Conservation (phyloP, 2,888 invertebrate genomes). For the Heliconius cydno region DNA sequence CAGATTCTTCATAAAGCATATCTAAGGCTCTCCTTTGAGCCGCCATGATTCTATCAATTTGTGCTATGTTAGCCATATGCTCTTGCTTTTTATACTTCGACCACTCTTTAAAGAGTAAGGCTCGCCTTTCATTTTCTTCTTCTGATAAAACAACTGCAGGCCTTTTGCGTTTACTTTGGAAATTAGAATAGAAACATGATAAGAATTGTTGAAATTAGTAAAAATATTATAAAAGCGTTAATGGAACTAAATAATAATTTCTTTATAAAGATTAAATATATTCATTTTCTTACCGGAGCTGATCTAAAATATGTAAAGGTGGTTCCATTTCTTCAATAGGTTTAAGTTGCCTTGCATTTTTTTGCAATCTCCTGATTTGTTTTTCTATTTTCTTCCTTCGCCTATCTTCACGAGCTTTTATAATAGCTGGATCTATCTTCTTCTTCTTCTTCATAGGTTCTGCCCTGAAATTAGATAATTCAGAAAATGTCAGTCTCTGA, state of each 20-base stretch:
- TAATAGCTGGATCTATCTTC: conserved; percentile 90
- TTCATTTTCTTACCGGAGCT: conserved; percentile 80
- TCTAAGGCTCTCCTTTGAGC: conserved; percentile 91
- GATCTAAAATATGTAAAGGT: conserved; percentile 85
- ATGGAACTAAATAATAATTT: background rate
- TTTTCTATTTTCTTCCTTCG: conserved; percentile 93
- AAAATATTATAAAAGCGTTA: background rate
- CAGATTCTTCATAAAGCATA: conserved; percentile 90
- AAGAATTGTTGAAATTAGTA: background rate
- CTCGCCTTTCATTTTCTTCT: conserved; percentile 86
- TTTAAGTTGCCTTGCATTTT: conserved; percentile 91
- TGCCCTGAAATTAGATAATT: conserved; percentile 80
- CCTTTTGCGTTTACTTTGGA: conserved; percentile 76
- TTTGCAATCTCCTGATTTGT: conserved; percentile 91
- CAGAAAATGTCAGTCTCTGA: too few species aligned
- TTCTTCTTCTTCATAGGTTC: conserved; percentile 96
- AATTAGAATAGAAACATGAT: background rate
- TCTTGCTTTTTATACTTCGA: conserved; percentile 86
- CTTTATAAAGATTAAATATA: conserved; percentile 7
- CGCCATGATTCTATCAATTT: conserved; percentile 86
- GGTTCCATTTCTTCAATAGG: conserved; percentile 95
- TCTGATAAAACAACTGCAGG: conserved; percentile 72
- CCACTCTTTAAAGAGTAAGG: conserved; percentile 90
- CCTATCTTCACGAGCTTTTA: conserved; percentile 92
- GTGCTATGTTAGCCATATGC: conserved; percentile 85